Conservation (phyloP, 2,113 vertebrate species). For the Herpailurus yagouaroundi region DNA sequence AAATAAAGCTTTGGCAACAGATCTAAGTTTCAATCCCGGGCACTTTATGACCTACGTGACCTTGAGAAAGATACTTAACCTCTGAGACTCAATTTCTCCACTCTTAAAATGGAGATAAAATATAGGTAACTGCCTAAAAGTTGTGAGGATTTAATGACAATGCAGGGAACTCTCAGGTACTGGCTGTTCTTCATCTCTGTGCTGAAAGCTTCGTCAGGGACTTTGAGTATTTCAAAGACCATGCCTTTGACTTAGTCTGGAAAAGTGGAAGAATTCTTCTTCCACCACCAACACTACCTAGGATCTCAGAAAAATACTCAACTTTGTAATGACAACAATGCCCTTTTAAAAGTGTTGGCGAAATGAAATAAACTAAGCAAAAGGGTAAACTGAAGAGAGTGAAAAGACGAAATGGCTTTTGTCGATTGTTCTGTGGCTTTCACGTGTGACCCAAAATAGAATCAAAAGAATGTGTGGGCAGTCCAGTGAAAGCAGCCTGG, state of each 20-base stretch:
- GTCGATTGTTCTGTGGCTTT: background rate
- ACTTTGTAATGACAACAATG: background rate
- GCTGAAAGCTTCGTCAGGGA: background rate
- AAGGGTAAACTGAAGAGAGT: background rate
- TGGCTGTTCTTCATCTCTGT: background rate
- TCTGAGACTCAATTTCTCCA: background rate
- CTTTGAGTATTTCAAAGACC: background rate
- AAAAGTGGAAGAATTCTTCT: background rate
- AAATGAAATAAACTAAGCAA: background rate
- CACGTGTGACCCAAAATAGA: background rate
- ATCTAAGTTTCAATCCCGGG: background rate
- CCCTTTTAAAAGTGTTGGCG: background rate
- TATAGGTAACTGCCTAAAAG: background rate
- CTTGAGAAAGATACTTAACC: background rate
- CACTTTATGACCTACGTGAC: background rate
- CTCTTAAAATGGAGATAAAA: constrained; percentile 13
- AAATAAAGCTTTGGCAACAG: background rate
- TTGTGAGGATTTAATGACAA: background rate
- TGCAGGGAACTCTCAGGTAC: too few relatives aligned
- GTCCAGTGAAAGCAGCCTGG: background rate
- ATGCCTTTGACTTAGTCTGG: background rate
- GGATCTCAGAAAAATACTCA: background rate
- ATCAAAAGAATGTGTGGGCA: background rate
- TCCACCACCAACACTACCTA: background rate
- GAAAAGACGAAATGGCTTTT: background rate